These are phyloP conservation scores for Drosophila longiperda DNA, from an alignment of 2,888 invertebrate genomes.

Conservation along the genomic window DNA sequence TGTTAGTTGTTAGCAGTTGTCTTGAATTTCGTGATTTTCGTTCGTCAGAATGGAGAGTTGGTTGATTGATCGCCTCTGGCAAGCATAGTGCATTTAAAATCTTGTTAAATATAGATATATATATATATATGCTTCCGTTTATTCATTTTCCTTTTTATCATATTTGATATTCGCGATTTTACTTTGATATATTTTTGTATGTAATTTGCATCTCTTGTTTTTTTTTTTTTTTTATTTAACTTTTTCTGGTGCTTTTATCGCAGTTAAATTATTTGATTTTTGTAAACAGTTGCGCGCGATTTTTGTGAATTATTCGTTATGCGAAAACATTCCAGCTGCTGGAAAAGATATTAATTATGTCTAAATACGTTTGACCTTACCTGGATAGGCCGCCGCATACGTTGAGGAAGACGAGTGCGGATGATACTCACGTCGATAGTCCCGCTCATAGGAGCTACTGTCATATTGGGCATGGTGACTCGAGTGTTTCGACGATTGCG, in stretches of 20 bases:
- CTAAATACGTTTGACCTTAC: conserved; percentile 66
- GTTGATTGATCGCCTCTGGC: conserved; percentile 30
- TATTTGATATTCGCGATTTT: conserved; percentile 61
- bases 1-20: conserved; percentile 43
- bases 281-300: conserved; percentile 54
- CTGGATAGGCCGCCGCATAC: conserved; percentile 81
- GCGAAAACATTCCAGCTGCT: conserved; percentile 58
- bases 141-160: conserved; percentile 17
- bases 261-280: conserved; percentile 46
- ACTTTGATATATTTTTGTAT: conserved; percentile 44
- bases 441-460: conserved; percentile 83
- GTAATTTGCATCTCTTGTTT: conserved; percentile 43
- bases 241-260: conserved; percentile 30
- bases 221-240: conserved; percentile 25
- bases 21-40: conserved; percentile 43
- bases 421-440: conserved; percentile 83
- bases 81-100: conserved; percentile 78
- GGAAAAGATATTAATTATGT: conserved; percentile 59
- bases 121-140: conserved; percentile 35
- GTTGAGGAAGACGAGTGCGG: conserved; percentile 84
- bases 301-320: conserved; percentile 52
- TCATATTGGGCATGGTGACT: conserved; percentile 83
- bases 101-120: conserved; percentile 64
- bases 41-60: conserved; percentile 36
- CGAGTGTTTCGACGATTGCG: conserved; percentile 82